phyloP scores from a whole-genome alignment of 2,113 vertebrate species.

The Thymallus thymallus region DNA sequence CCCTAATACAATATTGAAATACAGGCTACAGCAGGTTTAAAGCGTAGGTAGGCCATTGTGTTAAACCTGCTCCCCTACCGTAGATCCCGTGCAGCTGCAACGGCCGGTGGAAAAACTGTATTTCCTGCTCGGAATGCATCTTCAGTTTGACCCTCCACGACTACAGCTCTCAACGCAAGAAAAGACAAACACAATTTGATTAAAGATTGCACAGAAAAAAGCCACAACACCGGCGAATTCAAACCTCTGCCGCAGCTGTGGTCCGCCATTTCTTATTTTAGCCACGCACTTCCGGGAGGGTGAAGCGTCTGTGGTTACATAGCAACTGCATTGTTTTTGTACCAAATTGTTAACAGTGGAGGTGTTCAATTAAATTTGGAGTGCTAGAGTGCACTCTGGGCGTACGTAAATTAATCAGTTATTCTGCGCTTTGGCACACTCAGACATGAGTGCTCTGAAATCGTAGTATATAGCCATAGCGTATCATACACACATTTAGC shows the following conservation, averaged over 20 bases:
- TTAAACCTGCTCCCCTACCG: constrained; percentile 56
- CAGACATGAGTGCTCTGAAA: too few species aligned
- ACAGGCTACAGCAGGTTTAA: too few species aligned
- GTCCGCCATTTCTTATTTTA: constrained; percentile 70
- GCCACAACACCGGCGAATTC: constrained; percentile 4
- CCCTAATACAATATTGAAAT: too few species aligned
- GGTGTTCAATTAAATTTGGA: too few species aligned
- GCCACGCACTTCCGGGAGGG: constrained; percentile 74
- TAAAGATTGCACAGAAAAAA: constrained; percentile 12
- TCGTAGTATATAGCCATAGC: too few species aligned
- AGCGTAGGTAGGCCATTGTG: neutral
- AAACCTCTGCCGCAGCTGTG: neutral
- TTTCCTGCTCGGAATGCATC: constrained; percentile 65
- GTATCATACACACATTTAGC: too few species aligned
- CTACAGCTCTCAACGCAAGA: constrained; percentile 10
- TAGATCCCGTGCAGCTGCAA: constrained; percentile 62
- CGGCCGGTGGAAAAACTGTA: constrained; percentile 35
- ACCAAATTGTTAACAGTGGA: neutral
- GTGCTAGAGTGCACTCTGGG: too few species aligned
- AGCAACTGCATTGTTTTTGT: constrained; percentile 53
- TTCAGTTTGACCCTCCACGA: constrained; percentile 27
- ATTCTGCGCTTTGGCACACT: too few species aligned
- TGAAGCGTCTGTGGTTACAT: constrained; percentile 62
- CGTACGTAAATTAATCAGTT: too few species aligned
- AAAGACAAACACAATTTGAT: neutral